These are phyloP conservation scores for Leuciscus idus DNA, from an alignment of 2,113 vertebrate species.

Conservation along the genomic window DNA sequence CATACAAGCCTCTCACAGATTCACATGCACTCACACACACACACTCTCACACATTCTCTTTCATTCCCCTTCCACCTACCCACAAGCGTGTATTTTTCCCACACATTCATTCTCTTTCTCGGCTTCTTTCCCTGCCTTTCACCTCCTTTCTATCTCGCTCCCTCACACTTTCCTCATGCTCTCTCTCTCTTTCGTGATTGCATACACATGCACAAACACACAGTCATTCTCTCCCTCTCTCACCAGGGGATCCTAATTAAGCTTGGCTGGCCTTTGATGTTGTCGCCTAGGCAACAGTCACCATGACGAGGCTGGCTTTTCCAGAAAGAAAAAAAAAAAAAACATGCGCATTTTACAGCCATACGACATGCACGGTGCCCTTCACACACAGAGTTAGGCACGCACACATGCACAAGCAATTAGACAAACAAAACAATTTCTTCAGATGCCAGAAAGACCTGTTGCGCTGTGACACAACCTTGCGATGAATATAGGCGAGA, in stretches of 20 bases:
- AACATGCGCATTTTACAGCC: constrained; percentile 53
- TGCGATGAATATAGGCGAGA: not conserved
- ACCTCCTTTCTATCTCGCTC: constrained; percentile 22
- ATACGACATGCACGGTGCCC: constrained; percentile 49
- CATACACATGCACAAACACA: constrained; percentile 43
- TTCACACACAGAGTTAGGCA: constrained; percentile 26
- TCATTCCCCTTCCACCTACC: constrained; percentile 51
- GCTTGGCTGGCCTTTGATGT: constrained; percentile 85
- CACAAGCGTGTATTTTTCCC: constrained; percentile 48
- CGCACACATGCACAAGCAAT: constrained; percentile 43
- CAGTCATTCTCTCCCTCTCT: constrained; percentile 64
- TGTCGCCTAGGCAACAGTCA: constrained; percentile 85
- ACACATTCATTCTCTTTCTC: constrained; percentile 50
- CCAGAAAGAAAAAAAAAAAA: constrained; percentile 57
- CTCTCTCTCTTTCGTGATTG: constrained; percentile 37
- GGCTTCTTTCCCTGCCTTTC: constrained; percentile 41
- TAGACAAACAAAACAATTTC: not conserved
- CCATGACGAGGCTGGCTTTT: constrained; percentile 81
- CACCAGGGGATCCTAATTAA: constrained; percentile 82
- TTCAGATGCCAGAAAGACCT: not conserved
- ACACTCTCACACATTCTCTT: constrained; percentile 60
- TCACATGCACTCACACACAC: constrained; percentile 44
- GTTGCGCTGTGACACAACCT: constrained; percentile 28
- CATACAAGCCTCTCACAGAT: constrained; percentile 28
- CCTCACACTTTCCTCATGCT: constrained; percentile 14